Percentiles rank a stretch among this genome's conserved stretches.
These are phyloP conservation scores for Apis florea DNA, from an alignment of 1,140 invertebrate species.

Conservation along the genomic window DNA sequence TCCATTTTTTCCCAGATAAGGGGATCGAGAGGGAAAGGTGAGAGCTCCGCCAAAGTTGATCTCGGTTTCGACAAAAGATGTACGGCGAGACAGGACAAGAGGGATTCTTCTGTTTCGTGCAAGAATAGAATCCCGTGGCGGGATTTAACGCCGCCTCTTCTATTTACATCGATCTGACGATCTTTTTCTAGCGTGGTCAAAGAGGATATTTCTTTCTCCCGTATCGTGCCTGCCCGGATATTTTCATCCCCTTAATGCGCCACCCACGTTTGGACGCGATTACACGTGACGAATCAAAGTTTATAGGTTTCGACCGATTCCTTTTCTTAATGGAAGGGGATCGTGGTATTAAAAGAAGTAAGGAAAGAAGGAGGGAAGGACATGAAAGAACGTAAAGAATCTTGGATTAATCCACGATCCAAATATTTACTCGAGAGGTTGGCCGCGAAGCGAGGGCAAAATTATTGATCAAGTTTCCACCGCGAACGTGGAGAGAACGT, in stretches of 20 bases:
- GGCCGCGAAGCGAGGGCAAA: constrained; percentile 1
- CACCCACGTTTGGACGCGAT: constrained; percentile 18
- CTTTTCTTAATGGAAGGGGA: too few relatives aligned
- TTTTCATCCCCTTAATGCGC: constrained; percentile 37
- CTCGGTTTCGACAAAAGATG: constrained; percentile 39
- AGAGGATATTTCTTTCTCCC: constrained; percentile 13
- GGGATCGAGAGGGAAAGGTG: background rate
- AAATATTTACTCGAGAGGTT: background rate
- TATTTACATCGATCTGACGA: constrained; percentile 33
- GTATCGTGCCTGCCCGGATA: constrained; percentile 5
- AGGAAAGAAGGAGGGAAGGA: background rate
- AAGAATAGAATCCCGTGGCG: constrained; percentile 7
- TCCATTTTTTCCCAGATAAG: too few relatives aligned
- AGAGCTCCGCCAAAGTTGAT: background rate
- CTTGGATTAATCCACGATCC: background rate
- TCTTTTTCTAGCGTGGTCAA: constrained; percentile 27
- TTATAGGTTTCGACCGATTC: background rate
- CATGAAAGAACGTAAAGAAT: background rate
- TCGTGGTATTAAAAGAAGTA: background rate
- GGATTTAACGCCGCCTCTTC: constrained; percentile 19
- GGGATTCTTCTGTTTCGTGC: constrained; percentile 18
- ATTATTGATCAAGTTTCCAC: constrained; percentile 17
- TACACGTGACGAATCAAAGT: background rate
- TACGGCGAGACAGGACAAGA: background rate
- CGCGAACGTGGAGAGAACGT: too few relatives aligned